Percentiles rank a stretch among this genome's conserved stretches.
phyloP scores from a whole-genome alignment of 2,113 vertebrate species.

The Cairina moschata region DNA sequence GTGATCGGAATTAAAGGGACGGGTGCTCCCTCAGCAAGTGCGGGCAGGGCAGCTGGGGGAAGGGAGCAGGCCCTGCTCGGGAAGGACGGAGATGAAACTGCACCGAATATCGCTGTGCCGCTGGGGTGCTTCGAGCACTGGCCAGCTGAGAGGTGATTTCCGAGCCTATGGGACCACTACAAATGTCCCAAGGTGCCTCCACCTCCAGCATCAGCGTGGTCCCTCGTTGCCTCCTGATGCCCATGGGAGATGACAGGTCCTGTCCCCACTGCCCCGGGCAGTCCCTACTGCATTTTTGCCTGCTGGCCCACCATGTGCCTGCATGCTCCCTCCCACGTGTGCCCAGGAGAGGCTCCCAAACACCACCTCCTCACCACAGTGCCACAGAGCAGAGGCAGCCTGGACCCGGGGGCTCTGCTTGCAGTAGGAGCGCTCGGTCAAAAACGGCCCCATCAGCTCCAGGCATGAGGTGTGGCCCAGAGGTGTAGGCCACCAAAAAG shows the following conservation, averaged over 20 bases:
- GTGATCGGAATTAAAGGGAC: slow-evolving; percentile 14
- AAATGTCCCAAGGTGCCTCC: neutral
- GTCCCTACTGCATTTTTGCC: neutral
- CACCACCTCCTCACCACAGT: neutral
- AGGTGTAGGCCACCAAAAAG: neutral
- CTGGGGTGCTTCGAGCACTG: neutral
- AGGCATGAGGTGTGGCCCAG: neutral
- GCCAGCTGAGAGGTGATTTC: neutral
- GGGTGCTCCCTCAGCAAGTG: neutral
- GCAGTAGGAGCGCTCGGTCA: neutral
- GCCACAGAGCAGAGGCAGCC: accelerated
- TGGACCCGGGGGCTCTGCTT: neutral
- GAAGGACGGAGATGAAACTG: neutral
- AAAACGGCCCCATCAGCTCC: neutral
- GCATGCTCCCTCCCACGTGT: neutral
- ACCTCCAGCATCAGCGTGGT: neutral
- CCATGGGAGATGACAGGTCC: neutral
- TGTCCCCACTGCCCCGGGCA: neutral
- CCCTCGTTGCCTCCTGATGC: neutral
- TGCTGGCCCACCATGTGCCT: neutral
- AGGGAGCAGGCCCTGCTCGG: accelerated
- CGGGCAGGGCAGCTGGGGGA: neutral
- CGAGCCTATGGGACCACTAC: neutral
- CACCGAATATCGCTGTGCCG: neutral
- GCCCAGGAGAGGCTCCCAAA: neutral